These are phyloP conservation scores for Sciurus niger DNA, from an alignment of 2,113 vertebrate species.

Conservation along the genomic window DNA sequence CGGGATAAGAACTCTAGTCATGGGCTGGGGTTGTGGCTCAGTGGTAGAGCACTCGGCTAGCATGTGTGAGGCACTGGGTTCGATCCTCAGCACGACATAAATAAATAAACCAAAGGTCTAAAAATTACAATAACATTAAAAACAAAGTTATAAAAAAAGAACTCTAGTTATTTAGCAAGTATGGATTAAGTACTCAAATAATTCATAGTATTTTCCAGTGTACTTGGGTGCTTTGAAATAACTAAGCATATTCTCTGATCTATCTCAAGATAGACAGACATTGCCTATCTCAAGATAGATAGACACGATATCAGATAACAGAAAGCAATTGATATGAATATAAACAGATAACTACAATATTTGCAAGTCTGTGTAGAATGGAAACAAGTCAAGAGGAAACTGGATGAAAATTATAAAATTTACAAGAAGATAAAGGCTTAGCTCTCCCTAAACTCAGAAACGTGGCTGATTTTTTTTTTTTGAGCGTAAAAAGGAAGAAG, in stretches of 20 bases:
- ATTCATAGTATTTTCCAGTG: not conserved
- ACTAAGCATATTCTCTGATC: not conserved
- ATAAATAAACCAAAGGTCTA: too few species aligned
- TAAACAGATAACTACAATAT: not conserved
- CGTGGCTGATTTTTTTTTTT: slow-evolving; percentile 11
- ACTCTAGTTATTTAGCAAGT: slow-evolving; percentile 1
- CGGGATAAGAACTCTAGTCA: not conserved
- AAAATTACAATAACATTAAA: too few species aligned
- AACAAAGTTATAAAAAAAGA: not conserved
- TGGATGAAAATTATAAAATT: not conserved
- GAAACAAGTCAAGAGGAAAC: slow-evolving; percentile 7
- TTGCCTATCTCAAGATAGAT: not conserved
- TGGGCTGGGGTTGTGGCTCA: too few species aligned
- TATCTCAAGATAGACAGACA: not conserved
- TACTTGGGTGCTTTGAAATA: slow-evolving; percentile 17
- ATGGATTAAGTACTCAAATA: slow-evolving; percentile 1
- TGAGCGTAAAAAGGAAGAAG: not conserved
- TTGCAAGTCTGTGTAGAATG: not conserved
- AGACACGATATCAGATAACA: not conserved
- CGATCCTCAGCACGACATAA: too few species aligned
- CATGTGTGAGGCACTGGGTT: too few species aligned
- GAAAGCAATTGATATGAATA: not conserved
- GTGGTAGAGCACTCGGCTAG: too few species aligned
- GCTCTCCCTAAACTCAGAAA: not conserved
- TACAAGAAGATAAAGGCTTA: not conserved